phyloP scores from a whole-genome alignment of 2,888 invertebrate genomes.

The Amphiduros pacificus region DNA sequence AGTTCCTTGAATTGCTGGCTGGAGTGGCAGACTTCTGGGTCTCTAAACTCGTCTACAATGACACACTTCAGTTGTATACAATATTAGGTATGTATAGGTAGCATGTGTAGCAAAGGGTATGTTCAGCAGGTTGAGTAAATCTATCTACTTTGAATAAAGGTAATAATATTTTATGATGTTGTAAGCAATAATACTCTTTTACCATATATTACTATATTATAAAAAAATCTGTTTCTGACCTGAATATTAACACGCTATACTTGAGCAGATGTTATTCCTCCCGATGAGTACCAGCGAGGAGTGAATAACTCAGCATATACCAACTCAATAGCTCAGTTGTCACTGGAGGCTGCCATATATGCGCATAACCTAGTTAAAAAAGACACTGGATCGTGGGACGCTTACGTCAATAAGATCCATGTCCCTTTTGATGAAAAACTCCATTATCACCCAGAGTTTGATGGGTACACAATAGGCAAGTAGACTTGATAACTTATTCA shows the following conservation, averaged over 20 bases:
- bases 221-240: background rate
- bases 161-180: no score
- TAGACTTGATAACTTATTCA: no score
- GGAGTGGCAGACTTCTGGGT: constrained; percentile 40
- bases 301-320: constrained; percentile 40
- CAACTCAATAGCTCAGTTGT: constrained; percentile 35
- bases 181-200: no score
- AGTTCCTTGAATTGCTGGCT: constrained; percentile 17
- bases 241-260: background rate
- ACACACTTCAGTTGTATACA: background rate
- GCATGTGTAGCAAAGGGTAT: no score
- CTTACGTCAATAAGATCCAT: constrained; percentile 39
- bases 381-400: background rate
- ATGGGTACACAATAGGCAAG: constrained; percentile 47
- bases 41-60: constrained; percentile 28
- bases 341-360: constrained; percentile 23
- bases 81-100: background rate
- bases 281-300: constrained; percentile 36
- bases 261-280: constrained; percentile 51
- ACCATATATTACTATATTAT: no score
- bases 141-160: no score
- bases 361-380: background rate
- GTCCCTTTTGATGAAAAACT: constrained; percentile 48
- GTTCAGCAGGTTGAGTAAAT: no score
- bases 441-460: constrained; percentile 59